Percentiles rank a stretch among this genome's conserved stretches.
Evolutionary conservation across 2,888 invertebrate genomes (phyloP).

Genomic region (Onchidella celtica): DNA sequence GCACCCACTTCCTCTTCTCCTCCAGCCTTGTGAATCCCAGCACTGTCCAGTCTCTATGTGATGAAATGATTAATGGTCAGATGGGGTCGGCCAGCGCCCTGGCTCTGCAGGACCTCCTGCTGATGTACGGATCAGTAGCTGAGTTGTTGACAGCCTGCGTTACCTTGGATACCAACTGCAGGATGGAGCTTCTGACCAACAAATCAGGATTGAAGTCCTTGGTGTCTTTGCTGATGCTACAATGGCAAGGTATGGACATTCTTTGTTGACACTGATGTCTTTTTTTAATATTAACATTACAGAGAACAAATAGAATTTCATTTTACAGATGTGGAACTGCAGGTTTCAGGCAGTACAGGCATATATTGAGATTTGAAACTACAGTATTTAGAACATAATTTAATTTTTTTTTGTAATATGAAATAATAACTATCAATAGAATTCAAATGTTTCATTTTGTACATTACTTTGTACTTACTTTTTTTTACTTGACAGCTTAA

Average conservation of each 20-base stretch:
- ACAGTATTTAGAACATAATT: too few relatives aligned
- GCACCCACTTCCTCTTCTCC: conserved; percentile 1
- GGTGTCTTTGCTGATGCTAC: conserved; percentile 68
- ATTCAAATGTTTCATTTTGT: too few relatives aligned
- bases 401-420: too few relatives aligned
- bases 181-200: conserved; percentile 67
- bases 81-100: conserved; percentile 56
- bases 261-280: not conserved
- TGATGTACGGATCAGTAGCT: conserved; percentile 69
- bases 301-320: too few relatives aligned
- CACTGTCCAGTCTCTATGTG: conserved; percentile 67
- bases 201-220: conserved; percentile 65
- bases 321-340: too few relatives aligned
- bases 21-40: conserved; percentile 70
- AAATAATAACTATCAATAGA: too few relatives aligned
- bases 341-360: too few relatives aligned
- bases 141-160: conserved; percentile 66
- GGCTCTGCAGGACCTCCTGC: conserved; percentile 72
- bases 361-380: too few relatives aligned
- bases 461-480: too few relatives aligned
- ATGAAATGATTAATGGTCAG: conserved; percentile 63
- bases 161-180: conserved; percentile 64
- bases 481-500: too few relatives aligned
- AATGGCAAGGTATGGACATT: conserved; percentile 61
- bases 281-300: not conserved